Percentiles rank a stretch among this genome's conserved stretches.
Evolutionary conservation across 2,888 invertebrate genomes (phyloP).

Genomic region (Salpingus planirostris): DNA sequence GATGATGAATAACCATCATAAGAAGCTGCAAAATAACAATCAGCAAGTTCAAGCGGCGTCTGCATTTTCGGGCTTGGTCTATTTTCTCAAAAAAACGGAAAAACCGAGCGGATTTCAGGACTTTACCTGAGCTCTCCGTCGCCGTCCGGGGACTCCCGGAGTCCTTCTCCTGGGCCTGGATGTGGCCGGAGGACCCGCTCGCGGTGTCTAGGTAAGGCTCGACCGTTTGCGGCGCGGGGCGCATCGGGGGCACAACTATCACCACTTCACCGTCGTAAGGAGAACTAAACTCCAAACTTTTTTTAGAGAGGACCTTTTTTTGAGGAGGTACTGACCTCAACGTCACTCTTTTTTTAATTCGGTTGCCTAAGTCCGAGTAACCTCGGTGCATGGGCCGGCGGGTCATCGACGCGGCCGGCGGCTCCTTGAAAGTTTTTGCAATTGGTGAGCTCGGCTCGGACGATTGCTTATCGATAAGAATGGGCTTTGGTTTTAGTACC

Average conservation of each 20-base stretch:
- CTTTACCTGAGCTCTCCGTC: constrained; percentile 57
- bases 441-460: constrained; percentile 73
- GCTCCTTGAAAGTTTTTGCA: constrained; percentile 45
- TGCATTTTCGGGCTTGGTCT: too few species aligned
- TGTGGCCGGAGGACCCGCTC: constrained; percentile 6
- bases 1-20: constrained; percentile 65
- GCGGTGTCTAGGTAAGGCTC: constrained; percentile 6
- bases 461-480: constrained; percentile 65
- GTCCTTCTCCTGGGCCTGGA: constrained; percentile 32
- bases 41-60: constrained; percentile 8
- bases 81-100: constrained; percentile 2
- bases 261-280: constrained; percentile 44
- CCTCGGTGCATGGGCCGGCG: constrained; percentile 58
- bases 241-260: constrained; percentile 46
- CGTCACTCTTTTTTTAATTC: constrained; percentile 77
- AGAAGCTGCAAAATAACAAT: constrained; percentile 53
- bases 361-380: constrained; percentile 68
- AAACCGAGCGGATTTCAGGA: too few species aligned
- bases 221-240: constrained; percentile 26
- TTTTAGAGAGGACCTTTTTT: background rate
- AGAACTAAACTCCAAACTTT: constrained; percentile 11
- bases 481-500: constrained; percentile 50
- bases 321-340: constrained; percentile 50
- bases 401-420: constrained; percentile 42
- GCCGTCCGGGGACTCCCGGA: constrained; percentile 48